Percentiles rank a stretch among this genome's conserved stretches.
These are phyloP conservation scores for Catharus ustulatus DNA, from an alignment of 2,797 vertebrate genomes.

Conservation along the genomic window DNA sequence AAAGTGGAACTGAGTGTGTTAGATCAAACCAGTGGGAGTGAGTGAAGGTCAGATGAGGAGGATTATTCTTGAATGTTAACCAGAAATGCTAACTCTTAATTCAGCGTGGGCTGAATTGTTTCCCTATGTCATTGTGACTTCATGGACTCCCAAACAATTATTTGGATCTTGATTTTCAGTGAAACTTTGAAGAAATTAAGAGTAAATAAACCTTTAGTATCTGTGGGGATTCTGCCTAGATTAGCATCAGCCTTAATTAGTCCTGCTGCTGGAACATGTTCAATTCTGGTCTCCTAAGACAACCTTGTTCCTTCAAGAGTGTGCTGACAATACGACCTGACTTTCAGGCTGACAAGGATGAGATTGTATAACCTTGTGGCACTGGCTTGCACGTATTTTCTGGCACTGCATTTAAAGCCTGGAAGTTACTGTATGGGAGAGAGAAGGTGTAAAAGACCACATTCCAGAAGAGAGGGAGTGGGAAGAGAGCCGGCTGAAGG, in stretches of 20 bases:
- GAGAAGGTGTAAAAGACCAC: not conserved
- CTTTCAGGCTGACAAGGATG: not conserved
- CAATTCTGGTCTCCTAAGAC: not conserved
- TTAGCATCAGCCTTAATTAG: constrained; percentile 1
- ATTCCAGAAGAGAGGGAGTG: not conserved
- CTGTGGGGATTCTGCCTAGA: not conserved
- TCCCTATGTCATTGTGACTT: not conserved
- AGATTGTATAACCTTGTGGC: not conserved
- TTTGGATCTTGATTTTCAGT: not conserved
- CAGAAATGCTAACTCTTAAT: not conserved
- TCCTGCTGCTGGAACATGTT: not conserved
- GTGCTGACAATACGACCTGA: not conserved
- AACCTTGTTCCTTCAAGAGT: not conserved
- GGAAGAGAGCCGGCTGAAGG: not conserved
- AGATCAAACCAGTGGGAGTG: not conserved
- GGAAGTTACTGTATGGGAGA: not conserved
- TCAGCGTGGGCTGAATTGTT: not conserved
- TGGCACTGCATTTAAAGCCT: not conserved
- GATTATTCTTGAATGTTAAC: not conserved
- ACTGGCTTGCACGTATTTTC: not conserved
- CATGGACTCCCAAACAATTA: not conserved
- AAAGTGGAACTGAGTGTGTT: not conserved
- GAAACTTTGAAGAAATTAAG: not conserved
- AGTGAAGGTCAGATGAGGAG: not conserved
- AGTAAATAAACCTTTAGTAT: not conserved